Conservation (phyloP, 2,113 vertebrate genomes). For the Ciconia stormi region DNA sequence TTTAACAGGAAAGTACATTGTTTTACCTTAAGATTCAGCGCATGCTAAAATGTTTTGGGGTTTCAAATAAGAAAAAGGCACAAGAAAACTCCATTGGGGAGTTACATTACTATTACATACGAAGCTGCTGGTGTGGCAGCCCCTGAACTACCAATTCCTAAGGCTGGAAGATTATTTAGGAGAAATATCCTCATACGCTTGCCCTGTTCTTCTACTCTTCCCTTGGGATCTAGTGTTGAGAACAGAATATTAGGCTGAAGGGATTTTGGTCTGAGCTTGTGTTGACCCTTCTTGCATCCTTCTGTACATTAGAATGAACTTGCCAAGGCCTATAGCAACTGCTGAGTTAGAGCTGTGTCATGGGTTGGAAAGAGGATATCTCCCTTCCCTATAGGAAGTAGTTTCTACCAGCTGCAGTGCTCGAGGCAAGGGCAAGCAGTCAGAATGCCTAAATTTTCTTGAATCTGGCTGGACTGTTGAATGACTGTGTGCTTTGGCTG, state of each 20-base stretch:
- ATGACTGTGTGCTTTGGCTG: not conserved
- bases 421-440: not conserved
- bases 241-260: not conserved
- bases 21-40: not conserved
- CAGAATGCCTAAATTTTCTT: not conserved
- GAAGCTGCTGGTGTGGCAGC: not conserved
- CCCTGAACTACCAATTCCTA: not conserved
- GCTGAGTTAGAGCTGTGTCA: not conserved
- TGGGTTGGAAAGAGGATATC: not conserved
- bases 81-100: not conserved
- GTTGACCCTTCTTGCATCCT: not conserved
- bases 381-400: not conserved
- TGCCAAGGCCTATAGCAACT: not conserved
- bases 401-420: not conserved
- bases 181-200: not conserved
- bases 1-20: not conserved
- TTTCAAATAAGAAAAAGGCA: not conserved
- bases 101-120: not conserved
- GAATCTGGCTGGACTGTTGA: not conserved
- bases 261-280: not conserved
- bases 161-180: not conserved
- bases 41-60: not conserved
- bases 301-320: not conserved
- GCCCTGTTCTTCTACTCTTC: not conserved
- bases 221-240: not conserved